These are phyloP conservation scores for Apantesis nais DNA, from an alignment of 2,888 invertebrate species.

Conservation along the genomic window DNA sequence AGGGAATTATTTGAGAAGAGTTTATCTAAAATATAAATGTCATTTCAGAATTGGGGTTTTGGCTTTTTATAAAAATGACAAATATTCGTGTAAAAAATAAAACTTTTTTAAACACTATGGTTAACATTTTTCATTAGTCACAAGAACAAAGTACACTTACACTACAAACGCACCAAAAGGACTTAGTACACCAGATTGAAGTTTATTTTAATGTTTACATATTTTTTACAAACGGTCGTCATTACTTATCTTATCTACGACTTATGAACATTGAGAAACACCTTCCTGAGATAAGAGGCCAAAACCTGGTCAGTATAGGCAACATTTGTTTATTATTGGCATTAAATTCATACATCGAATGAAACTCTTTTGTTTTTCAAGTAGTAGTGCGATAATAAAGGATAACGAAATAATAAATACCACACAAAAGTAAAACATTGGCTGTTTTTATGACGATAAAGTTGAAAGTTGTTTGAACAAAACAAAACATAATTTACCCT, in stretches of 20 bases:
- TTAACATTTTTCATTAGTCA: neutral
- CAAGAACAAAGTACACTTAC: too few species aligned
- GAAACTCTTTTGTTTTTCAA: neutral
- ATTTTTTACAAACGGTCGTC: neutral
- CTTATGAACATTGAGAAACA: neutral
- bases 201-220: neutral
- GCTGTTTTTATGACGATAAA: neutral
- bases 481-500: neutral
- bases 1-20: conserved; percentile 30
- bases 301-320: neutral
- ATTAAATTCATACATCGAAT: neutral
- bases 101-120: neutral
- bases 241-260: neutral
- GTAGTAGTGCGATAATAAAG: neutral
- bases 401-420: neutral
- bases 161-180: neutral
- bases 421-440: neutral
- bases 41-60: neutral
- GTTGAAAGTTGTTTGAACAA: conserved; percentile 1
- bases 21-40: conserved; percentile 13
- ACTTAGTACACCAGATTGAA: neutral
- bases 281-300: neutral
- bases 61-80: neutral
- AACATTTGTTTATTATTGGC: neutral
- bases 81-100: neutral